Evolutionary conservation across 2,888 invertebrate species (phyloP).

Genomic region (Patella ulyssiponensis): DNA sequence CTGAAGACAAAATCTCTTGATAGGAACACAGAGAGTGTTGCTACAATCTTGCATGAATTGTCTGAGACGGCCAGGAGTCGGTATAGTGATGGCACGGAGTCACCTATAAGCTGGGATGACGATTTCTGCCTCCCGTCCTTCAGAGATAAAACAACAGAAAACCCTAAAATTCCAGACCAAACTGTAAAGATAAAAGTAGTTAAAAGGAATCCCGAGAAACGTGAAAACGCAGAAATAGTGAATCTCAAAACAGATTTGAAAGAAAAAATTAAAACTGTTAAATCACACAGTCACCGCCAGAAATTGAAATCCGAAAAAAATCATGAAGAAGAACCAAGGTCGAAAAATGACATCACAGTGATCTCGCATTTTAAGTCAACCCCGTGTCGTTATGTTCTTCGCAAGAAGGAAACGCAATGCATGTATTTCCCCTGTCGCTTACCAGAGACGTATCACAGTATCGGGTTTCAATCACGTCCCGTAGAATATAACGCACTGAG

Average conservation of each 20-base stretch:
- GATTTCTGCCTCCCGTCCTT: conserved; percentile 13
- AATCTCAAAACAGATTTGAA: too few species aligned
- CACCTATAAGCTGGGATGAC: background rate
- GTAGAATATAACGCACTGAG: conserved; percentile 44
- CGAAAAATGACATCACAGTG: background rate
- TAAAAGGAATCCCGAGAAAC: too few species aligned
- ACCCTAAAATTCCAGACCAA: too few species aligned
- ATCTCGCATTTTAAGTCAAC: background rate
- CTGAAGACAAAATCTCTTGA: conserved; percentile 37
- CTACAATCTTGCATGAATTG: conserved; percentile 39
- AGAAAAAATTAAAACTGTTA: too few species aligned
- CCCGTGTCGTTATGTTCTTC: conserved; percentile 39
- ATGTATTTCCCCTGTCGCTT: conserved; percentile 54
- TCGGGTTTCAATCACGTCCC: conserved; percentile 39
- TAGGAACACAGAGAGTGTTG: conserved; percentile 41
- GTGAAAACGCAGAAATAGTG: too few species aligned
- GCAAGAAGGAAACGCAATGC: conserved; percentile 40
- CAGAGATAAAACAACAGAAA: background rate
- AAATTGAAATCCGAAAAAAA: too few species aligned
- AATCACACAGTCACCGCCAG: too few species aligned
- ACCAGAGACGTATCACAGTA: conserved; percentile 52
- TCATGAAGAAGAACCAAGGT: background rate
- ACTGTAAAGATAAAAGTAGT: too few species aligned
- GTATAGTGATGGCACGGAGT: background rate
- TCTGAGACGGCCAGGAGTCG: background rate